These are phyloP conservation scores for Branchipolynoe longqiensis DNA, from an alignment of 2,888 invertebrate genomes.

Conservation along the genomic window DNA sequence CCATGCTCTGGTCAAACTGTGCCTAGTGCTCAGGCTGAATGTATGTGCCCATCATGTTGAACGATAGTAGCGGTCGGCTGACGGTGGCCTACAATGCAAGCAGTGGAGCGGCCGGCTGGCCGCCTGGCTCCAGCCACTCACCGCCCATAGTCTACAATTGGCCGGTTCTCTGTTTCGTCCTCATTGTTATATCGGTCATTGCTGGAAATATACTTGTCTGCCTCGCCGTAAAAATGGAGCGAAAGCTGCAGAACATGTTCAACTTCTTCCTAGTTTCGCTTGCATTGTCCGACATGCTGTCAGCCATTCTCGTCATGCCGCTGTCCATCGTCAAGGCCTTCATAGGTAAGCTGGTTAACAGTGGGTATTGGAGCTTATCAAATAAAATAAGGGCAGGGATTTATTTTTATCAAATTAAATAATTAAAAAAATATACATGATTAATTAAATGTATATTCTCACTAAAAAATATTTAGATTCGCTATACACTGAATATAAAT, in stretches of 20 bases:
- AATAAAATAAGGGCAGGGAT: too few species aligned
- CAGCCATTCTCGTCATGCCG: conserved; percentile 69
- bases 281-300: conserved; percentile 70
- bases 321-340: conserved; percentile 68
- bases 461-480: too few species aligned
- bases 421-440: too few species aligned
- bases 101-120: not conserved
- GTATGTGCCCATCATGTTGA: conserved; percentile 43
- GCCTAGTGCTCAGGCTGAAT: not conserved
- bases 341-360: conserved; percentile 65
- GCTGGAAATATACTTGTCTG: conserved; percentile 71
- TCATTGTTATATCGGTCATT: conserved; percentile 68
- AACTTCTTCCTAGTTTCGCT: conserved; percentile 72
- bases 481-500: too few species aligned
- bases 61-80: conserved; percentile 38
- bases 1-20: too few species aligned
- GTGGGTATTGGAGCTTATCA: too few species aligned
- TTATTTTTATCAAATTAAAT: too few species aligned
- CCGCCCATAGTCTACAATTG: conserved; percentile 65
- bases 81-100: conserved; percentile 27
- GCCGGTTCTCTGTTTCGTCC: conserved; percentile 67
- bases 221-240: conserved; percentile 69
- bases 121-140: not conserved
- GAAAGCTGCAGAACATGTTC: conserved; percentile 71
- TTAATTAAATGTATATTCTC: too few species aligned